These are phyloP conservation scores for Acanthopleura granulata DNA, from an alignment of 2,888 invertebrate species.

Conservation along the genomic window DNA sequence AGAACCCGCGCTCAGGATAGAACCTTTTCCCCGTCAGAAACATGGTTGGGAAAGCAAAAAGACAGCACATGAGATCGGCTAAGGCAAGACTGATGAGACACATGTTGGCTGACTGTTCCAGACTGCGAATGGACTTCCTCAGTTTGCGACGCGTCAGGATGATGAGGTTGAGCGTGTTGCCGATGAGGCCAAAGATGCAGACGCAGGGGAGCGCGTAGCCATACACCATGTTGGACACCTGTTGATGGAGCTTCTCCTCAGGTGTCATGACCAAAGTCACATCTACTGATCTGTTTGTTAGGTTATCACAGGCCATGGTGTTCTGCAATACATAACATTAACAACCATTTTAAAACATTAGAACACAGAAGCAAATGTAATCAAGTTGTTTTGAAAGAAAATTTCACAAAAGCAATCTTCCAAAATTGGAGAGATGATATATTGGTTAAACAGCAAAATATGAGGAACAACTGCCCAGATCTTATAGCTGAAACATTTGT, in stretches of 20 bases:
- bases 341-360: not conserved
- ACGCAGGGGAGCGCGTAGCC: constrained; percentile 76
- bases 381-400: too few relatives aligned
- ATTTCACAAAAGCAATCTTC: too few relatives aligned
- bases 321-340: not conserved
- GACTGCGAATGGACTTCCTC: constrained; percentile 73
- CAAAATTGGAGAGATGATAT: too few relatives aligned
- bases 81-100: constrained; percentile 82
- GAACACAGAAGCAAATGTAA: not conserved
- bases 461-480: too few relatives aligned
- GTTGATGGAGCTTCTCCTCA: constrained; percentile 32
- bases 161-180: constrained; percentile 83
- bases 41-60: constrained; percentile 74
- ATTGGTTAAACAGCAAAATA: too few relatives aligned
- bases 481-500: too few relatives aligned
- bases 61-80: constrained; percentile 77
- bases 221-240: constrained; percentile 48
- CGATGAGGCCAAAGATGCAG: constrained; percentile 81
- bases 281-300: constrained; percentile 6
- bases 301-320: constrained; percentile 12
- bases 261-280: constrained; percentile 22
- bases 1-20: constrained; percentile 73
- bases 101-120: constrained; percentile 84
- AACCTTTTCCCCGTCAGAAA: constrained; percentile 63
- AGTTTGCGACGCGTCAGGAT: constrained; percentile 77